phyloP scores from a whole-genome alignment of 2,797 vertebrate species.

The Spondyliosoma cantharus region DNA sequence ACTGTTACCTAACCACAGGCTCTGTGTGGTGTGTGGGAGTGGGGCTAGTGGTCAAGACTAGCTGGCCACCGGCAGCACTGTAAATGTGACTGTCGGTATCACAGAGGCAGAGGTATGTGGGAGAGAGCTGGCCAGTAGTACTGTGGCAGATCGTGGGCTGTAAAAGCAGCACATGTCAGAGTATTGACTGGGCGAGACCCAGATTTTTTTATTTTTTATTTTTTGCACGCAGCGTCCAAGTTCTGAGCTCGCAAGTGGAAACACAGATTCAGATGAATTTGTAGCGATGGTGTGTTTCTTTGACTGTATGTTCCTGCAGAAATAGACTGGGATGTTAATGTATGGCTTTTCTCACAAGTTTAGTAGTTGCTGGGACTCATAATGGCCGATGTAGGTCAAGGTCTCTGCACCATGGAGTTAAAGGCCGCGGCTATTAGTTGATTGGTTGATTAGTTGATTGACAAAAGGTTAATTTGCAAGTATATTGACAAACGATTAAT shows the following conservation, averaged over 20 bases:
- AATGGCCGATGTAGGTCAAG: neutral
- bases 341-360: neutral
- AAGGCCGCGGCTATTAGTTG: neutral
- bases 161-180: constrained; percentile 71
- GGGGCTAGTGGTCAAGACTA: constrained; percentile 80
- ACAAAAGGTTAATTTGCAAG: neutral
- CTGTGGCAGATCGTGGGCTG: constrained; percentile 68
- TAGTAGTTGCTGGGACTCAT: constrained; percentile 14
- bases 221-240: constrained; percentile 34
- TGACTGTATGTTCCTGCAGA: constrained; percentile 29
- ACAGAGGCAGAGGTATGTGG: constrained; percentile 75
- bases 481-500: neutral
- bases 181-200: constrained; percentile 64
- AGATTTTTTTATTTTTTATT: constrained; percentile 1
- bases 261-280: constrained; percentile 38
- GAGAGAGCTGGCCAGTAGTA: constrained; percentile 74
- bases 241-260: constrained; percentile 36
- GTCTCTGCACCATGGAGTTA: neutral
- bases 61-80: constrained; percentile 72
- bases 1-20: constrained; percentile 79
- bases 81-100: constrained; percentile 62
- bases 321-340: neutral
- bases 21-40: constrained; percentile 77
- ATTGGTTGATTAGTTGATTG: neutral
- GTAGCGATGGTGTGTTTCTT: constrained; percentile 13